phyloP scores from a whole-genome alignment of 2,888 invertebrate species.

The Furcula furcula region DNA sequence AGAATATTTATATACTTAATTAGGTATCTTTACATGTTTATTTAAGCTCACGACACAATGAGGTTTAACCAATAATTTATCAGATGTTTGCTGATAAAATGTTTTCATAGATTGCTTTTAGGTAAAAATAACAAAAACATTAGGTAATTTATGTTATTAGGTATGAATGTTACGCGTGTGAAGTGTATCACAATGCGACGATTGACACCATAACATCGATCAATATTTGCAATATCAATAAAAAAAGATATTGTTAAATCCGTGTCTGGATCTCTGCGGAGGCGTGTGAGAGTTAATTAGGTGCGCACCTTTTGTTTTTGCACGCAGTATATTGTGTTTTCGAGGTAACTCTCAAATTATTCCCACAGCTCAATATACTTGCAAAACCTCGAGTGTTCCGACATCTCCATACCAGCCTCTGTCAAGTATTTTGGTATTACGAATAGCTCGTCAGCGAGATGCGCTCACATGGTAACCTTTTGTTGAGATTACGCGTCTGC shows the following conservation, averaged over 20 bases:
- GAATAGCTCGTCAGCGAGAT: slow-evolving; percentile 31
- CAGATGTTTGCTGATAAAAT: no score
- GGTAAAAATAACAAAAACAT: no score
- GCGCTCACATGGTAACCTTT: slow-evolving; percentile 19
- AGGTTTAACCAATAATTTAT: no score
- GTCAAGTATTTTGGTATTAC: slow-evolving; percentile 36
- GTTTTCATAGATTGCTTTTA: no score
- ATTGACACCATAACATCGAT: no score
- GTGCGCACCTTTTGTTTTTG: slow-evolving; percentile 68
- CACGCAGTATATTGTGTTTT: slow-evolving; percentile 62
- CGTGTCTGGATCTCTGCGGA: slow-evolving; percentile 25
- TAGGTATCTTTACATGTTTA: no score
- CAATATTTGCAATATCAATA: no score
- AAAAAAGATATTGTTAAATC: slow-evolving; percentile 16
- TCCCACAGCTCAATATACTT: slow-evolving; percentile 70
- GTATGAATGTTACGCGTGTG: no score
- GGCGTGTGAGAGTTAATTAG: slow-evolving; percentile 66
- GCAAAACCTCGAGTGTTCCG: slow-evolving; percentile 53
- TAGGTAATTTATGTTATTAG: no score
- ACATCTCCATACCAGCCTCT: slow-evolving; percentile 49
- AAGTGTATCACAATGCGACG: no score
- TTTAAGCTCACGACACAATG: no score
- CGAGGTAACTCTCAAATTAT: slow-evolving; percentile 57
- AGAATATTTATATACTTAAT: no score
- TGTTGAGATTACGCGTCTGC: slow-evolving; percentile 12